Evolutionary conservation across 2,113 vertebrate genomes (phyloP).

Genomic region (Sardina pilchardus): DNA sequence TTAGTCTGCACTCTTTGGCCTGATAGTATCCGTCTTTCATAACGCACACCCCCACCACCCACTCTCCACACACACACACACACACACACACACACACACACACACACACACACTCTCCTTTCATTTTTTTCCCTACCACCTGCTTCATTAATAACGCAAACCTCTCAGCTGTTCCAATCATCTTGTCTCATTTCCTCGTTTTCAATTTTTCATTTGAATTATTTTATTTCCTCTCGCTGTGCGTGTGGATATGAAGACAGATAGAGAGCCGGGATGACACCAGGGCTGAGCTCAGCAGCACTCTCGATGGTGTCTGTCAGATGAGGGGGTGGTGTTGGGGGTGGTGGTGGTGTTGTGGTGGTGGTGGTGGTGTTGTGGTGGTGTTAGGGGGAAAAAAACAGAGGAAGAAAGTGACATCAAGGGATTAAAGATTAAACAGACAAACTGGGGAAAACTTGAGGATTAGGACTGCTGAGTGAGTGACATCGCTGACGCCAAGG

Average conservation of each 20-base stretch:
- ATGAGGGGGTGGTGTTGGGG: neutral
- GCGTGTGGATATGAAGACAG: neutral
- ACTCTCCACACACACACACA: too few species aligned
- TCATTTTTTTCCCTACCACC: neutral
- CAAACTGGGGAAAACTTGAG: slow-evolving; percentile 28
- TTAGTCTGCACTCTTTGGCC: neutral
- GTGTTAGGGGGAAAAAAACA: too few species aligned
- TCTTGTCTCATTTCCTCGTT: neutral
- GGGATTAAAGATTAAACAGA: slow-evolving; percentile 19
- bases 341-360: neutral
- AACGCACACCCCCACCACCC: neutral
- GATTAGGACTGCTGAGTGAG: slow-evolving; percentile 18
- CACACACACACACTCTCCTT: neutral
- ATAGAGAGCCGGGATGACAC: neutral
- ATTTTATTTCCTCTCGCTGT: neutral
- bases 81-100: too few species aligned
- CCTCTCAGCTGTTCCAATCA: neutral
- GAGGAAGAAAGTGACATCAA: neutral
- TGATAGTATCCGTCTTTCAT: neutral
- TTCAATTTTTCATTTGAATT: neutral
- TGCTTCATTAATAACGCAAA: neutral
- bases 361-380: neutral
- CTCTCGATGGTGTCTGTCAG: neutral
- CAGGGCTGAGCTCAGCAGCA: neutral
- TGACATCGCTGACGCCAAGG: neutral